Base-by-base conservation (phyloP, 2,888 invertebrate species). In the Cancer borealis region DNA sequence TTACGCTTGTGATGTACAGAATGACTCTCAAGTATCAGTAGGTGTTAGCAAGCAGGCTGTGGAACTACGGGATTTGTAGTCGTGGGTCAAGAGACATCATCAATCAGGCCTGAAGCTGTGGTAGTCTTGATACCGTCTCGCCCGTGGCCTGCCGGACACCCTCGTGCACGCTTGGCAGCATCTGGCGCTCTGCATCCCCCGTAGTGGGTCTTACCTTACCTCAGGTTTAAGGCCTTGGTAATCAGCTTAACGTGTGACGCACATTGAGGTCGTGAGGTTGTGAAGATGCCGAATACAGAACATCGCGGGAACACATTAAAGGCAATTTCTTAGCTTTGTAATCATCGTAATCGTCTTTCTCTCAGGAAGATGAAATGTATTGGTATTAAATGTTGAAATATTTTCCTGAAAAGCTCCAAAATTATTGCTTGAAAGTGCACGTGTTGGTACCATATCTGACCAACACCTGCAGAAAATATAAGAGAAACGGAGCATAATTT, bases 401-500 rank as follows among this genome's bases (percentile, higher is more conserved):
- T 79, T 30, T 79, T 79, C 30, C 30, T 12, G 79, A 79, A 79
- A 79, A 79, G 79, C 30, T 79, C 30, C 30, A 21, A 26, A 79
- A 30, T 79, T 79, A 79, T 79, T 30, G 79, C 79, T 30, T 79
- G 79, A 79, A 79, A 79, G 79, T 79, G 79, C 79, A 79, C 79
- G 79, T 79, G 79, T 30, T 79, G 79, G 79, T 79, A 30, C 79
- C 79, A 79, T 79, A 79, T 79, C 79, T 79, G 79, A 21, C 79
- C 79, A 79, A 79, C 79, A 79, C 79, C 79, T 79, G 79, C 79
- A 79, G 79, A 26, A 79, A 79, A 79, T 79, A 79, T 79, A 26
- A 30, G 79, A 30, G 12, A 79, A 79, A 26, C 79, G 79, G 30
- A 79, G 79, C 79, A 79, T 79, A 79, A 79, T 79, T 79, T 79